Percentiles rank a stretch among this genome's conserved stretches.
These are phyloP conservation scores for Xylota segnis DNA, from an alignment of 2,888 invertebrate species.

Conservation along the genomic window DNA sequence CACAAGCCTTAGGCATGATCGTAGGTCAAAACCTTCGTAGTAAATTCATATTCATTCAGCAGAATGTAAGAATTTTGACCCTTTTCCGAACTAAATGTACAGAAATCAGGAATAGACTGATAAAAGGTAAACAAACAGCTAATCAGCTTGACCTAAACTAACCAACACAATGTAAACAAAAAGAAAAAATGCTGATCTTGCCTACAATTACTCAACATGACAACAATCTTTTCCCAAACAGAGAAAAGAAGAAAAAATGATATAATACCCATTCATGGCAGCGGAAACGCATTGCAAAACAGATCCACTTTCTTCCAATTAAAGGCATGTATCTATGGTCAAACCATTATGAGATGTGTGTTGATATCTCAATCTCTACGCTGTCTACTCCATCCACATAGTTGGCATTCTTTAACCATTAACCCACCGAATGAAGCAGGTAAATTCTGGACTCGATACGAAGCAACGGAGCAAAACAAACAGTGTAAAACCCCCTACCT, in stretches of 20 bases:
- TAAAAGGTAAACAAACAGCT: no score
- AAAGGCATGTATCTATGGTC: neutral
- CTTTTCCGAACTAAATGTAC: no score
- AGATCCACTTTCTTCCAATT: slow-evolving; percentile 22
- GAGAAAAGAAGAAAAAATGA: neutral
- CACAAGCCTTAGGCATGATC: neutral
- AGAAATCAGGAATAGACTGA: no score
- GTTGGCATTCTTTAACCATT: slow-evolving; percentile 8
- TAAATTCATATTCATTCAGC: neutral
- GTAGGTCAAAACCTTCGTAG: neutral
- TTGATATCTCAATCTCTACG: neutral
- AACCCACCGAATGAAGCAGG: neutral
- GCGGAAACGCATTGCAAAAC: slow-evolving; percentile 16
- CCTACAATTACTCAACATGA: slow-evolving; percentile 1
- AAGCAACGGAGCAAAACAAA: slow-evolving; percentile 45
- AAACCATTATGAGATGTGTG: neutral
- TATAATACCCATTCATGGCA: neutral
- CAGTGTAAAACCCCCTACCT: slow-evolving; percentile 1
- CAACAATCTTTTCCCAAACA: neutral
- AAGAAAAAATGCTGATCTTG: neutral
- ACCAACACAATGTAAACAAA: neutral
- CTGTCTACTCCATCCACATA: slow-evolving; percentile 8
- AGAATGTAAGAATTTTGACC: no score
- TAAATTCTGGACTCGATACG: neutral
- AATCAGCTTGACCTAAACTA: neutral